Evolutionary conservation across 2,797 vertebrate species (phyloP).

Genomic region (Poecilia wingei): DNA sequence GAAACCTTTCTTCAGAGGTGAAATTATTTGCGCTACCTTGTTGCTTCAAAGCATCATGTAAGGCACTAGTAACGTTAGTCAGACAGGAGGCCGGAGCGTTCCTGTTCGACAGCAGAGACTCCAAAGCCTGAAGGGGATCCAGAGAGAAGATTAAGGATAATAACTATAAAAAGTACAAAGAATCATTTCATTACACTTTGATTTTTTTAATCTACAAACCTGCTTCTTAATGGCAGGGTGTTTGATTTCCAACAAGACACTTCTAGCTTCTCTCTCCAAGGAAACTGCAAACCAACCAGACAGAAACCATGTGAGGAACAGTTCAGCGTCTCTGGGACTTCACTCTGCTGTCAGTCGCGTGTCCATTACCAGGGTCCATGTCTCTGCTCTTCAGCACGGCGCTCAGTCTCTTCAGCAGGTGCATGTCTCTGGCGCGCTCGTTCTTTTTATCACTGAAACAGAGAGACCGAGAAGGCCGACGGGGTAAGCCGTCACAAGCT

Average conservation of each 20-base stretch:
- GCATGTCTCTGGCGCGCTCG: slow-evolving; percentile 95
- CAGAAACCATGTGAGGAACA: background rate
- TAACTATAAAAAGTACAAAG: background rate
- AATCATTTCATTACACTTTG: background rate
- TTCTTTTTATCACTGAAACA: slow-evolving; percentile 94
- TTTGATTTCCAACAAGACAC: slow-evolving; percentile 92
- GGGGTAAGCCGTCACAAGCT: background rate
- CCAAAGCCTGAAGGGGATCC: slow-evolving; percentile 85
- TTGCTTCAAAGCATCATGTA: slow-evolving; percentile 85
- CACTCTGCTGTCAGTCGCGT: background rate
- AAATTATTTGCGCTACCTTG: slow-evolving; percentile 80
- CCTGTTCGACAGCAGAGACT: slow-evolving; percentile 88
- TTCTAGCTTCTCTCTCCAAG: slow-evolving; percentile 89
- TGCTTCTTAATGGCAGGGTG: slow-evolving; percentile 96
- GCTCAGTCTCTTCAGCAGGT: slow-evolving; percentile 90
- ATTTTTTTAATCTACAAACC: slow-evolving; percentile 62
- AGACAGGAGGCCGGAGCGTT: slow-evolving; percentile 87
- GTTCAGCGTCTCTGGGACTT: background rate
- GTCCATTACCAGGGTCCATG: slow-evolving; percentile 72
- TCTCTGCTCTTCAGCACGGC: slow-evolving; percentile 82
- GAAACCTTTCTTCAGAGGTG: background rate
- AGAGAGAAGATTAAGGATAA: background rate
- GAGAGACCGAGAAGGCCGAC: background rate
- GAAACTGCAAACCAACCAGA: slow-evolving; percentile 73
- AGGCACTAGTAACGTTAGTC: slow-evolving; percentile 82